Percentiles rank a stretch among this genome's conserved stretches.
phyloP scores from a whole-genome alignment of 2,797 vertebrate species.

The Arrhamphus sclerolepis region DNA sequence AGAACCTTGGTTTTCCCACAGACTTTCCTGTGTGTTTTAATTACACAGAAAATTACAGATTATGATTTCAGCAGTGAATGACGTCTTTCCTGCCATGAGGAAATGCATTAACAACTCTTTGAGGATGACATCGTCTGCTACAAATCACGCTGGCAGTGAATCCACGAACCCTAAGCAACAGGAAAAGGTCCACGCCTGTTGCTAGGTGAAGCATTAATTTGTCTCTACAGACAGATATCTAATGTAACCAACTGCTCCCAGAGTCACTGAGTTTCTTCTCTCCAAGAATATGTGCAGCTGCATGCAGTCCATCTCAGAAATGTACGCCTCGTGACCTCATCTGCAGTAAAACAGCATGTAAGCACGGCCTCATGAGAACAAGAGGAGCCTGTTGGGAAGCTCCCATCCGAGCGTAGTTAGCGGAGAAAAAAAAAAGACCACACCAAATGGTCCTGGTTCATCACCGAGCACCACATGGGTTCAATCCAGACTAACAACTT shows the following conservation, averaged over 20 bases:
- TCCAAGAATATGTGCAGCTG: slow-evolving; percentile 8
- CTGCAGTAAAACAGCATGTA: background rate
- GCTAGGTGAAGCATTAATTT: background rate
- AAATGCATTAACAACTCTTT: slow-evolving; percentile 31
- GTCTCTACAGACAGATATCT: background rate
- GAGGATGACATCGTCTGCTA: slow-evolving; percentile 33
- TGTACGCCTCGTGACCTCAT: slow-evolving; percentile 15
- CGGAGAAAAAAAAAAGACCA: no score
- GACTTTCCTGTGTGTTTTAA: slow-evolving; percentile 11
- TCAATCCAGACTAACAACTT: slow-evolving; percentile 16
- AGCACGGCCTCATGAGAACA: background rate
- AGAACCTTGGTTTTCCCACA: slow-evolving; percentile 8
- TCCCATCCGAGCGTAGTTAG: slow-evolving; percentile 15
- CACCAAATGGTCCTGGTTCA: slow-evolving; percentile 12
- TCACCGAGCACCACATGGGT: slow-evolving; percentile 4
- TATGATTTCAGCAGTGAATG: slow-evolving; percentile 8
- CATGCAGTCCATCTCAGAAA: background rate
- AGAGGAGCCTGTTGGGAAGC: slow-evolving; percentile 39
- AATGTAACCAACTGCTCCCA: background rate
- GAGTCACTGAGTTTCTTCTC: background rate
- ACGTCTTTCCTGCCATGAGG: slow-evolving; percentile 16
- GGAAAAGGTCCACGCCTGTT: slow-evolving; percentile 19
- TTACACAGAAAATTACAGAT: slow-evolving; percentile 24
- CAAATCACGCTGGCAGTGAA: slow-evolving; percentile 34
- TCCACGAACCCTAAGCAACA: background rate